Evolutionary conservation across 2,797 vertebrate genomes (phyloP).

Genomic region (Lophius americanus): DNA sequence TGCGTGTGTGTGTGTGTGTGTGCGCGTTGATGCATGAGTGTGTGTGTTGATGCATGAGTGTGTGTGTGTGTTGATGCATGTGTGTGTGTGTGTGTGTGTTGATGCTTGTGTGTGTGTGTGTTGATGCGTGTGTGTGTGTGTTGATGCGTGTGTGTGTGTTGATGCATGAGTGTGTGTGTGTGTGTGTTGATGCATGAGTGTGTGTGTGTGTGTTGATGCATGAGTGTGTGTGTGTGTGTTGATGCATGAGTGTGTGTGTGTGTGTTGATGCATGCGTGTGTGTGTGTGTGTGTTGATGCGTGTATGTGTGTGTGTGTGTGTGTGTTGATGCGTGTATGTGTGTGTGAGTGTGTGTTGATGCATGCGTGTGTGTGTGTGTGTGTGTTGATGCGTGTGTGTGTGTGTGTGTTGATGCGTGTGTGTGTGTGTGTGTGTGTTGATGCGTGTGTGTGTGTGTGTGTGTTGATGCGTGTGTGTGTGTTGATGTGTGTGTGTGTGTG

Average conservation of each 20-base stretch:
- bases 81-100: too few species aligned
- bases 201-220: slow-evolving; percentile 24
- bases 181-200: slow-evolving; percentile 24
- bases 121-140: too few species aligned
- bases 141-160: slow-evolving; percentile 20
- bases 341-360: too few species aligned
- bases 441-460: slow-evolving; percentile 26
- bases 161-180: slow-evolving; percentile 26
- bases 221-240: slow-evolving; percentile 24
- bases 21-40: too few species aligned
- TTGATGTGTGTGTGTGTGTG: slow-evolving; percentile 24
- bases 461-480: too few species aligned
- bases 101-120: too few species aligned
- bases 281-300: slow-evolving; percentile 26
- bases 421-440: slow-evolving; percentile 24
- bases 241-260: slow-evolving; percentile 28
- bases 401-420: slow-evolving; percentile 23
- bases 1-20: too few species aligned
- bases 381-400: slow-evolving; percentile 27
- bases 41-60: too few species aligned
- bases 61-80: too few species aligned
- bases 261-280: slow-evolving; percentile 20
- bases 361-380: slow-evolving; percentile 25
- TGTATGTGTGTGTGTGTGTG: slow-evolving; percentile 23
- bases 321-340: too few species aligned